Base-by-base conservation (phyloP, 2,888 invertebrate species). In the Vanessa cardui region DNA sequence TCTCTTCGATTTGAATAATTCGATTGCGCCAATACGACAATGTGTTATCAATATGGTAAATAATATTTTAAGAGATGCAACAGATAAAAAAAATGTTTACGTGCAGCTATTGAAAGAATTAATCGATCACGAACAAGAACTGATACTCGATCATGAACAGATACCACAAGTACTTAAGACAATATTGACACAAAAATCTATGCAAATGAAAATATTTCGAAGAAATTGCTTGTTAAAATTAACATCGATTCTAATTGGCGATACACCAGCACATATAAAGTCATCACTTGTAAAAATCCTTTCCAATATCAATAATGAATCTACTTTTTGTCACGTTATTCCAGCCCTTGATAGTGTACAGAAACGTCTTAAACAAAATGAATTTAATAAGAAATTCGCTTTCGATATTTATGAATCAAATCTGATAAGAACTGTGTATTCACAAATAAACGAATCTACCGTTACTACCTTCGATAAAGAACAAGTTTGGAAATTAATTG, bases 131-230 rank as follows among this genome's bases (percentile, higher is more conserved):
- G 87, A 87, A 69, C 87, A 94, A 64, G 96, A 96, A 80, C 88
- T 97, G 50, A 73, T 93, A 39, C 82, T 96, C 71, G 96, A 97
- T 77, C 85, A 93, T 47, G 94, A 96, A 71, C 96, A 96, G 79
- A 83, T 96, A 20, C 89, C 94, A 0, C 85, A 96, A 49, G 88
- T 95, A 21, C 79, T 96, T 1, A 95, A 94, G 73, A 94, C 94
- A 15, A 85, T 95, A 64, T 74, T 96, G 0, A 94, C 94, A 0
- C 90, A 94, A 6, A 93, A 94, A 74, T 89, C 92, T 6, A 83
- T 92, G 31, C 93, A 90, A 0, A 86, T 73, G 50, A 92, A 85
- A 75, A 66, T 84, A 46, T 90, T 92, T 49, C 83, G 83, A 58
- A 90, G 87, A 64, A 87, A 90, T 61, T 88, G 88, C 58, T 74